A percentile compares a stretch with the other conserved stretches of the same genome.
These are phyloP conservation scores for Creontiades dilutus DNA, from an alignment of 2,888 invertebrate genomes.

Conservation along the genomic window DNA sequence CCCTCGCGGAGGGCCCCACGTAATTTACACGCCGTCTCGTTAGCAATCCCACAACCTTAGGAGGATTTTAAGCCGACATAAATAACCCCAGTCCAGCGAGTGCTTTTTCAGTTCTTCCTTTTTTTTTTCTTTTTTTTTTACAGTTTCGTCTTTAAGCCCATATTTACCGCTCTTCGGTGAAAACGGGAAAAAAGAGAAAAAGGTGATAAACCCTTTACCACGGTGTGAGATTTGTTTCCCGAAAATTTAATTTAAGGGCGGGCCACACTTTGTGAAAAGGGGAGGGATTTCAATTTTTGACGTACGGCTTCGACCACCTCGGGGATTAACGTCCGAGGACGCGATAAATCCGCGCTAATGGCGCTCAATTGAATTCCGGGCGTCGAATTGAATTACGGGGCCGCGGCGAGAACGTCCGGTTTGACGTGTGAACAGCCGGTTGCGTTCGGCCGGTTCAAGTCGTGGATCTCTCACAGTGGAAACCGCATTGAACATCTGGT, in stretches of 20 bases:
- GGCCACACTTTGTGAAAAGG: background rate
- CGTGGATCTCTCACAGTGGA: background rate
- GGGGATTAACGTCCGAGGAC: background rate
- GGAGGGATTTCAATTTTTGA: background rate
- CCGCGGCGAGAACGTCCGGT: background rate
- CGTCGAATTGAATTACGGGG: background rate
- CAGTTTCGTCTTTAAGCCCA: constrained; percentile 10
- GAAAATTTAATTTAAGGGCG: constrained; percentile 43
- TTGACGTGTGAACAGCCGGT: constrained; percentile 25
- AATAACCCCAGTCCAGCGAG: constrained; percentile 36
- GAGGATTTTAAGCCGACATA: constrained; percentile 47
- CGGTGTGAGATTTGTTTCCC: background rate
- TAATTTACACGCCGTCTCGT: constrained; percentile 52
- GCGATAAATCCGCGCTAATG: constrained; percentile 32
- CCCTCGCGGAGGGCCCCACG: background rate
- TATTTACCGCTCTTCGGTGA: constrained; percentile 39
- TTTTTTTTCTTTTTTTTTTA: background rate
- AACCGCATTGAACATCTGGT: background rate
- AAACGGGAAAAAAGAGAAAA: background rate
- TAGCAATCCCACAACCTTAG: constrained; percentile 43
- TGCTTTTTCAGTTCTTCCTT: background rate
- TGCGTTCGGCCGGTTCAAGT: background rate
- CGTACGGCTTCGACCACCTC: background rate
- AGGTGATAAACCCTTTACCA: background rate
- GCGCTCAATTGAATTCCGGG: constrained; percentile 31